Evolutionary conservation across 2,888 invertebrate species (phyloP).

Genomic region (Nymphalis c-album): DNA sequence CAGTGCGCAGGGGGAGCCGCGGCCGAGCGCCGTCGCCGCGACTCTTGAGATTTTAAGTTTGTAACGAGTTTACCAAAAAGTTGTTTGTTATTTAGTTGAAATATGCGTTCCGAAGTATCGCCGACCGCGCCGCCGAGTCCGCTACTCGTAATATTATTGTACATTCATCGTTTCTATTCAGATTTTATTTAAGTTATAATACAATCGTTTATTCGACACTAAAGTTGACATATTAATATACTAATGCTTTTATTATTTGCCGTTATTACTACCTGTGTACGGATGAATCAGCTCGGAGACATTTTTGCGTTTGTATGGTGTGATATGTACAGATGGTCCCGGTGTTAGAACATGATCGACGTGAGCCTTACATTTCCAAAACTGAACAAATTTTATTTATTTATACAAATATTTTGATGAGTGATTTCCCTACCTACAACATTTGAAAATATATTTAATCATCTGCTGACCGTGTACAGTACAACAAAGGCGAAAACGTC

Average conservation of each 20-base stretch:
- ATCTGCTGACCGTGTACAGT: too few relatives aligned
- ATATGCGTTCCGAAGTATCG: not conserved
- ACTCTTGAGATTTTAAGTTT: conserved; percentile 41
- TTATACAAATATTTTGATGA: too few relatives aligned
- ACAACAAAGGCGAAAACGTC: too few relatives aligned
- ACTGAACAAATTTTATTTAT: too few relatives aligned
- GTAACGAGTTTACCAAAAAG: conserved; percentile 39
- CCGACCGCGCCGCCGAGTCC: not conserved
- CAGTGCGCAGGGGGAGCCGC: conserved; percentile 26
- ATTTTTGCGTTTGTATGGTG: too few relatives aligned
- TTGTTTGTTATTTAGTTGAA: conserved; percentile 36
- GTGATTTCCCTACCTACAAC: too few relatives aligned
- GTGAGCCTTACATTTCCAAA: too few relatives aligned
- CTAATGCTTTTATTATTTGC: not conserved
- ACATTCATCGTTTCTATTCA: conserved; percentile 1
- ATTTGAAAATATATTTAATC: too few relatives aligned
- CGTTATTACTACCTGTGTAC: not conserved
- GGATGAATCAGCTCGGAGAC: too few relatives aligned
- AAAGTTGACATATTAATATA: not conserved
- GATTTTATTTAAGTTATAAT: not conserved
- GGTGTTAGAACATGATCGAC: too few relatives aligned
- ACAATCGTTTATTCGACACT: not conserved
- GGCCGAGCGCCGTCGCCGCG: conserved; percentile 31
- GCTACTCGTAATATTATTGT: conserved; percentile 1
- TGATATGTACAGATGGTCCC: too few relatives aligned